phyloP scores from a whole-genome alignment of 2,797 vertebrate genomes.

The Pterois miles region DNA sequence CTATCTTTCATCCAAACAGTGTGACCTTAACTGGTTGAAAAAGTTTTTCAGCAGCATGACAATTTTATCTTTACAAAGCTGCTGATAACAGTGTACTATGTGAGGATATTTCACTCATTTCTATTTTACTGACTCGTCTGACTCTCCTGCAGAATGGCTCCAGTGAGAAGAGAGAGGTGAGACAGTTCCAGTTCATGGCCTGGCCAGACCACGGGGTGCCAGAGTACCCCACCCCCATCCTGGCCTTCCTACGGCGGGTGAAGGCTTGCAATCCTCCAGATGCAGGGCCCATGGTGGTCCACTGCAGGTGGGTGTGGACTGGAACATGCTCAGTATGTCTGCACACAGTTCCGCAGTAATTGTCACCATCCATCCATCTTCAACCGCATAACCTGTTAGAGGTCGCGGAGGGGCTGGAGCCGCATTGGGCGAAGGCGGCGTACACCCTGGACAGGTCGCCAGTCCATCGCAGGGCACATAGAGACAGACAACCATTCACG shows the following conservation, averaged over 20 bases:
- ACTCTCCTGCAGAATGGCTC: slow-evolving; percentile 88
- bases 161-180: slow-evolving; percentile 93
- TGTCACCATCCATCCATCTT: too few species aligned
- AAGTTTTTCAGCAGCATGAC: slow-evolving; percentile 6
- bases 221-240: slow-evolving; percentile 94
- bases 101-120: not conserved
- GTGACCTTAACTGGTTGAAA: slow-evolving; percentile 25
- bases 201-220: slow-evolving; percentile 97
- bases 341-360: not conserved
- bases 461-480: too few species aligned
- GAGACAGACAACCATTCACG: too few species aligned
- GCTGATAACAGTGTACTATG: slow-evolving; percentile 2
- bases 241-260: slow-evolving; percentile 93
- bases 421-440: too few species aligned
- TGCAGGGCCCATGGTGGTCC: slow-evolving; percentile 95
- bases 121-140: not conserved
- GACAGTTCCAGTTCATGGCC: slow-evolving; percentile 98
- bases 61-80: slow-evolving; percentile 16
- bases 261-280: slow-evolving; percentile 95
- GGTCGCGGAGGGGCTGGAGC: too few species aligned
- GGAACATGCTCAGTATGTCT: not conserved
- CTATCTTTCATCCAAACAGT: slow-evolving; percentile 25
- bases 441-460: too few species aligned
- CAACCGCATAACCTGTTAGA: too few species aligned
- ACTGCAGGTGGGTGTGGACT: slow-evolving; percentile 89